Base-by-base conservation (phyloP, 2,888 invertebrate species). In the Leptopilina syphax region DNA sequence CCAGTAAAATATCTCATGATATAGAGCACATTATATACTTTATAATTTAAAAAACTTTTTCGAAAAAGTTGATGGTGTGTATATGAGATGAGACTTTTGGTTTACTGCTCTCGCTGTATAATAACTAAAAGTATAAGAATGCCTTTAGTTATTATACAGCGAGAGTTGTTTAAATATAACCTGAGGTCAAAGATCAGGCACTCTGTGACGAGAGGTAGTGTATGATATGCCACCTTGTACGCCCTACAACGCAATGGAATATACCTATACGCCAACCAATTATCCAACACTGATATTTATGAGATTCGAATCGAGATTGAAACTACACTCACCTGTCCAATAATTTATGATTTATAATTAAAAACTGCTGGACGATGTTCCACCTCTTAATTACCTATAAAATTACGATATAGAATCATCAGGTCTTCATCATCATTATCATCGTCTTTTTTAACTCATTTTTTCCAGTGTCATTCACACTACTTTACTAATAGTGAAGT, bases 211-310 rank as follows among this genome's bases (percentile, higher is more conserved):
- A 24, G 47, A 50, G 50, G 24, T 47, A 73, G 54, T 83, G 85
- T 34, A 34, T 34, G 34, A 34, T 34, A 82, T 80, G 82, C 84
- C 83, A 83, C 18, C 24, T 63, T 86, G 84, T 84, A 85, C 87
- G 87, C 87, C 85, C 87, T 63, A 63, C 82, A 83, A 85, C 82
- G 85, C 84, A 80, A 80, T 77, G 79, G 10, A 50, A 13, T 50
- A 50, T 78, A 18, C 78, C 85, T 87, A 34, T 34, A 34, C 34
- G 34, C 34, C 4, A 84, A 84, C 87, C 89, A 88, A 88, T 88
- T 88, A 87, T 82, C 88, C 81, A 83, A 84, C 83, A 79, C 83
- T 83, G 85, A 87, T 88, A 88, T 88, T 88, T 88, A 88, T 88
- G 88, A 84, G 87, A 85, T 87, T 86, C 84, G 85, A 80, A 87